phyloP scores from a whole-genome alignment of 1,140 invertebrate genomes.

The Ips nitidus region DNA sequence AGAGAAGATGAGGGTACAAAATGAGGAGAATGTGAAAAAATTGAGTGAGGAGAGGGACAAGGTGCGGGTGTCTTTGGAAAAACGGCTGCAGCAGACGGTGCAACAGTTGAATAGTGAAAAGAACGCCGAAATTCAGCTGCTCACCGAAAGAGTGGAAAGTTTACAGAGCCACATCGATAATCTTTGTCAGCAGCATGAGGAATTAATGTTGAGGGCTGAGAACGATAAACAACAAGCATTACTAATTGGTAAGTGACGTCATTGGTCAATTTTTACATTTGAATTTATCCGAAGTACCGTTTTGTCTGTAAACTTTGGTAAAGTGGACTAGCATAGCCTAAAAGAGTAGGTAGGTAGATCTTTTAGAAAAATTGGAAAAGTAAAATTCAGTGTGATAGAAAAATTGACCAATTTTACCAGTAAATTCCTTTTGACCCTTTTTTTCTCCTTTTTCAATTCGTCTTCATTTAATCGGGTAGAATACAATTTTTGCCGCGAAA shows the following conservation, averaged over 20 bases:
- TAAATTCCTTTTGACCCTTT: no score
- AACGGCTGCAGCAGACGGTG: conserved; percentile 70
- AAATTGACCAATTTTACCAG: no score
- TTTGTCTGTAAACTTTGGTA: not conserved
- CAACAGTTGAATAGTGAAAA: conserved; percentile 72
- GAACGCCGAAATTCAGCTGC: conserved; percentile 70
- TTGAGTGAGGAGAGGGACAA: conserved; percentile 79
- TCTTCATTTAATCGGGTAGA: no score
- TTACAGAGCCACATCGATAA: conserved; percentile 74
- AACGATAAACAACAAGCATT: conserved; percentile 89
- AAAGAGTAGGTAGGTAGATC: no score
- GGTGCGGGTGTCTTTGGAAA: conserved; percentile 69
- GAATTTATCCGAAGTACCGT: conserved; percentile 2
- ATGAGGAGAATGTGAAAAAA: conserved; percentile 71
- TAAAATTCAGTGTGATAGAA: no score
- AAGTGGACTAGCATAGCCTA: no score
- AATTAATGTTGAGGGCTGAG: conserved; percentile 77
- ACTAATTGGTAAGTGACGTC: conserved; percentile 64
- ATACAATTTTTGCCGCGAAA: no score
- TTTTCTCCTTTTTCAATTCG: no score
- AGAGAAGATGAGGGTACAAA: conserved; percentile 69
- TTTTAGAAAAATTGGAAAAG: no score
- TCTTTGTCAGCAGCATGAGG: conserved; percentile 79
- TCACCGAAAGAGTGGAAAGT: conserved; percentile 72
- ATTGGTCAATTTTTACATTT: not conserved